Evolutionary conservation across 2,888 invertebrate species (phyloP).

Genomic region (Caenorhabditis doughertyi): DNA sequence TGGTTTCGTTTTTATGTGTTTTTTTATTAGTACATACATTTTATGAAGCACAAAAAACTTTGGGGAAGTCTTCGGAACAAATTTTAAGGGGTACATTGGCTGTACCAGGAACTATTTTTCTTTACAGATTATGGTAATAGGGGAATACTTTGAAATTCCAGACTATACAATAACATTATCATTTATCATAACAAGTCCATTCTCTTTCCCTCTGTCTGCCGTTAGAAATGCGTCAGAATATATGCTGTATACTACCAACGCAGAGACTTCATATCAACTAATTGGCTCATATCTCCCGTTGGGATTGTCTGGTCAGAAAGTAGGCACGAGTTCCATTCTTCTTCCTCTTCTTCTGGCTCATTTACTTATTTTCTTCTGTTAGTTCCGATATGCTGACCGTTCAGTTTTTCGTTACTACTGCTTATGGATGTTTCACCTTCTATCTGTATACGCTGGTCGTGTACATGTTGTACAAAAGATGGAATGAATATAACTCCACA

Average conservation of each 20-base stretch:
- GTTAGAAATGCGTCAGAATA: conserved; percentile 23
- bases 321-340: background rate
- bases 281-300: conserved; percentile 31
- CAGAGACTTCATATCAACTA: conserved; percentile 17
- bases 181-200: background rate
- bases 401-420: conserved; percentile 32
- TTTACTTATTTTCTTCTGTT: conserved; percentile 10
- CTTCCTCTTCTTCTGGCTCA: conserved; percentile 26
- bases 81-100: background rate
- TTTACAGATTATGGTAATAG: conserved; percentile 34
- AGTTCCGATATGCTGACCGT: conserved; percentile 31
- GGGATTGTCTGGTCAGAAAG: conserved; percentile 36
- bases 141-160: conserved; percentile 1
- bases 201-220: background rate
- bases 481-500: conserved; percentile 46
- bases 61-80: too few species aligned
- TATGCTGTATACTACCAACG: conserved; percentile 4
- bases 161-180: conserved; percentile 20
- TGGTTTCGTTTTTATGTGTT: background rate
- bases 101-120: conserved; percentile 26
- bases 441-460: conserved; percentile 32
- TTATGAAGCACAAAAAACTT: background rate
- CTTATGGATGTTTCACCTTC: conserved; percentile 30
- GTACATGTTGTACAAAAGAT: conserved; percentile 36
- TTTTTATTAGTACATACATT: background rate